phyloP scores from a whole-genome alignment of 2,888 invertebrate genomes.

The Dendrolimus pini region DNA sequence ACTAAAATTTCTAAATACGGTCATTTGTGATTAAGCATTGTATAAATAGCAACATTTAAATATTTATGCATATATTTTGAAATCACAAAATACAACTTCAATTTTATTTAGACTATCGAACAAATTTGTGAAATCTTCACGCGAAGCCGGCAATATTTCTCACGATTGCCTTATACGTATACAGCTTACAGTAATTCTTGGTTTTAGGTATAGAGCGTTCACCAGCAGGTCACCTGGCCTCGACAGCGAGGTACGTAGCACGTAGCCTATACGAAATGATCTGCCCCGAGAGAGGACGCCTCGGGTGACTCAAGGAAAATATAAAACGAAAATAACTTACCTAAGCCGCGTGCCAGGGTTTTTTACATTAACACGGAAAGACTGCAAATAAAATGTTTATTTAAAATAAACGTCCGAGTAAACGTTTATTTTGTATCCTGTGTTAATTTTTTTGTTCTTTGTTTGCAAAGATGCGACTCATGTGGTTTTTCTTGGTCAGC shows the following conservation, averaged over 20 bases:
- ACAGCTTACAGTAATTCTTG: constrained; percentile 20
- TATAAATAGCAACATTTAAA: too few species aligned
- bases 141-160: not conserved
- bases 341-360: constrained; percentile 43
- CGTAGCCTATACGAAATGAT: constrained; percentile 63
- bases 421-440: constrained; percentile 30
- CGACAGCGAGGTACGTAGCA: constrained; percentile 48
- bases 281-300: constrained; percentile 51
- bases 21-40: too few species aligned
- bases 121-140: too few species aligned
- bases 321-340: constrained; percentile 65
- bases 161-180: not conserved
- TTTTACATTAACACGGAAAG: constrained; percentile 47
- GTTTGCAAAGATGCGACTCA: constrained; percentile 21
- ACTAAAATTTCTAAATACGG: too few species aligned
- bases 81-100: too few species aligned
- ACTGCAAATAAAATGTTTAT: constrained; percentile 47
- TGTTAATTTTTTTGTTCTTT: constrained; percentile 23
- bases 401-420: constrained; percentile 43
- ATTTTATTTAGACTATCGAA: too few species aligned
- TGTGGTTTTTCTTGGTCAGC: too few species aligned
- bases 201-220: constrained; percentile 35
- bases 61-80: too few species aligned
- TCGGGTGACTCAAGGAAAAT: constrained; percentile 49
- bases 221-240: constrained; percentile 40